Conservation (phyloP, 2,113 vertebrate genomes). For the Tringa solitaria region DNA sequence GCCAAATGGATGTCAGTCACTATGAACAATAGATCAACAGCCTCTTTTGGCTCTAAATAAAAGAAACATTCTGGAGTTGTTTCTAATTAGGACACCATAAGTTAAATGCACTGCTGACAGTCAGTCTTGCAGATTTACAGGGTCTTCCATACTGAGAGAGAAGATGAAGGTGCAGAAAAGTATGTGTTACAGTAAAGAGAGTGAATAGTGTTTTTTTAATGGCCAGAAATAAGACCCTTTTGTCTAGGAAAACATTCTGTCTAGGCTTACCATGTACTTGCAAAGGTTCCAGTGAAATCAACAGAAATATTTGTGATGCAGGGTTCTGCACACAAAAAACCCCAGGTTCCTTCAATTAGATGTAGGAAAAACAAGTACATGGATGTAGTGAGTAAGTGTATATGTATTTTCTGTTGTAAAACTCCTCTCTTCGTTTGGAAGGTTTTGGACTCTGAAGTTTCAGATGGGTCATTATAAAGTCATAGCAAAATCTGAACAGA, state of each 20-base stretch:
- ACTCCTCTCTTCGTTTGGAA: not conserved
- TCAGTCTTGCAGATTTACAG: constrained; percentile 2
- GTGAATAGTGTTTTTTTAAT: not conserved
- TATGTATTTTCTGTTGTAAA: not conserved
- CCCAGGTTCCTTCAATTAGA: not conserved
- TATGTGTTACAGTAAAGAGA: not conserved
- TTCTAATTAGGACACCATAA: constrained; percentile 25
- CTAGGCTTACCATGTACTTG: not conserved
- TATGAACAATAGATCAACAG: not conserved
- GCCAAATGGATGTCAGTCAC: constrained; percentile 8
- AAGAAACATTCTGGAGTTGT: constrained; percentile 1
- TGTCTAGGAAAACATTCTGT: not conserved
- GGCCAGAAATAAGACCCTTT: not conserved
- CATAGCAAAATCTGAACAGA: not conserved
- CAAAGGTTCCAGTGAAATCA: not conserved
- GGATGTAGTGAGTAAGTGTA: not conserved
- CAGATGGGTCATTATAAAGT: not conserved
- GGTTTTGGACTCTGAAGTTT: not conserved
- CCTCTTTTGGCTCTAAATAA: constrained; percentile 46
- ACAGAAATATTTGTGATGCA: not conserved
- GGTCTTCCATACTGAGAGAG: not conserved
- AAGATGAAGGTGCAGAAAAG: not conserved
- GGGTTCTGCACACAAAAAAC: not conserved
- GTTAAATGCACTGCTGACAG: not conserved
- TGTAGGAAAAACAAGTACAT: not conserved